These are phyloP conservation scores for Dicerorhinus sumatrensis DNA, from an alignment of 2,113 vertebrate genomes.

Conservation along the genomic window DNA sequence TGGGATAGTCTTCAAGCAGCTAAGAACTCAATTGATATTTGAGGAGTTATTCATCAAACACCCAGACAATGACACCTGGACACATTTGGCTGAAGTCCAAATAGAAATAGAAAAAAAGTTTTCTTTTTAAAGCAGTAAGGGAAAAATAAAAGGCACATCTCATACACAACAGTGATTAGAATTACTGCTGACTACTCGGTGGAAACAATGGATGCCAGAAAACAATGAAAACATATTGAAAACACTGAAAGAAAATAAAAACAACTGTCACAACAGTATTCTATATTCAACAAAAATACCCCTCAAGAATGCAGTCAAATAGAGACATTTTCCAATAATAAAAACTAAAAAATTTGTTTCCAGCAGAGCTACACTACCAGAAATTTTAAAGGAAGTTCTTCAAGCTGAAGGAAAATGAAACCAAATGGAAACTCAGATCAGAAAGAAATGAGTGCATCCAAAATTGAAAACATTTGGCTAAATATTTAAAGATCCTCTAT, in stretches of 20 bases:
- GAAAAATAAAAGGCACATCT: background rate
- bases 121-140: background rate
- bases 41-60: background rate
- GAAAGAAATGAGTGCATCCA: background rate
- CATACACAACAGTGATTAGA: background rate
- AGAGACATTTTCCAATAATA: background rate
- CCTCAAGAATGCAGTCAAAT: background rate
- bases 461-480: background rate
- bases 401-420: background rate
- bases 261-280: background rate
- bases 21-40: background rate
- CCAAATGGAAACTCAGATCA: background rate
- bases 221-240: background rate
- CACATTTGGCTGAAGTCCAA: background rate
- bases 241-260: background rate
- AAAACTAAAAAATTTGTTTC: background rate
- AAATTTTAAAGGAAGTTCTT: background rate
- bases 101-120: background rate
- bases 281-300: background rate
- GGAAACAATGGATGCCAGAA: background rate
- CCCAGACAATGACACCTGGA: background rate
- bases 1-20: background rate
- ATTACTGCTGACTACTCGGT: background rate
- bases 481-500: background rate
- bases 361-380: background rate